phyloP scores from a whole-genome alignment of 1,140 invertebrate genomes.

The Drosophila grimshawi region DNA sequence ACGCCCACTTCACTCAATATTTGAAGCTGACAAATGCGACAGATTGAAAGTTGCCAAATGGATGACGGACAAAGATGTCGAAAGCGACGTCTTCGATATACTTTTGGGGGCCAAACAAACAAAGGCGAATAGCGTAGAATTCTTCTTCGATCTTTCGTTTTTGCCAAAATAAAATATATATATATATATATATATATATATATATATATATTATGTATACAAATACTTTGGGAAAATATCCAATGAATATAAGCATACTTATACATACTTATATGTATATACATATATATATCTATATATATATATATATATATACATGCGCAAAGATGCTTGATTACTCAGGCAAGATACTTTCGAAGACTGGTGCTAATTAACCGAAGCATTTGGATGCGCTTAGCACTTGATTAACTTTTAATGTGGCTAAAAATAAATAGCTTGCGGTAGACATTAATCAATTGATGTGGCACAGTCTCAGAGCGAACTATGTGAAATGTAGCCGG shows the following conservation, averaged over 20 bases:
- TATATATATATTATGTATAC: background rate
- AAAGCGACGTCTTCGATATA: constrained; percentile 36
- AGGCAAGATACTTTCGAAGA: constrained; percentile 3
- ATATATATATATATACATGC: background rate
- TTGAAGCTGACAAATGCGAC: constrained; percentile 73
- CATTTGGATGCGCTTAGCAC: constrained; percentile 68
- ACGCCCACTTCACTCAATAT: constrained; percentile 54
- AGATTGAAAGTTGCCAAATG: constrained; percentile 76
- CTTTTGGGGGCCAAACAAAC: constrained; percentile 43
- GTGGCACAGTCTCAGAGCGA: constrained; percentile 1
- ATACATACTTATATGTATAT: constrained; percentile 5
- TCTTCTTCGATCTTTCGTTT: constrained; percentile 2
- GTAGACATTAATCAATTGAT: constrained; percentile 64
- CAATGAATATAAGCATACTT: background rate
- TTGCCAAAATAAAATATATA: constrained; percentile 25
- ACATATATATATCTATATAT: no score
- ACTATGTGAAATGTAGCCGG: constrained; percentile 8
- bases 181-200: constrained; percentile 19
- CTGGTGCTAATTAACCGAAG: constrained; percentile 61
- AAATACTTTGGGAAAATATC: constrained; percentile 10
- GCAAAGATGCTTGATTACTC: background rate
- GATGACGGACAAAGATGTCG: constrained; percentile 41
- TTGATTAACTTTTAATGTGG: constrained; percentile 60
- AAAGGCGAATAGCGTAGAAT: constrained; percentile 31
- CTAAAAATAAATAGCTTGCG: constrained; percentile 56